Base-by-base conservation (phyloP, 2,113 vertebrate species). In the Agelaius phoeniceus region DNA sequence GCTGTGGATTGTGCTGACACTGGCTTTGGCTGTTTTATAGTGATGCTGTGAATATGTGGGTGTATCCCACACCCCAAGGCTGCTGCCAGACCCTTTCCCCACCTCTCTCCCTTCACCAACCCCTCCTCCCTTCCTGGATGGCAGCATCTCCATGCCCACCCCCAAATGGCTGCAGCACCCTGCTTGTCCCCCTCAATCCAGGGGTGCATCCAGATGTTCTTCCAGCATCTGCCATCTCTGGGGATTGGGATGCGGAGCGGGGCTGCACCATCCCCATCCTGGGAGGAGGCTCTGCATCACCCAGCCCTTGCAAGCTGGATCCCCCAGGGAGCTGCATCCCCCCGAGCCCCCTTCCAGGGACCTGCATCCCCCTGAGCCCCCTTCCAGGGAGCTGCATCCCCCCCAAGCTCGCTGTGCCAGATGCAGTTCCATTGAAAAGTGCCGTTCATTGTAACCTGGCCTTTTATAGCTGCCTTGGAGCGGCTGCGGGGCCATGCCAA, bases 391-490 rank as follows among this genome's bases (percentile, higher is more conserved):
- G 48, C 74, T 11, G 33, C 37, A 26, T 71, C 68, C 59, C 87
- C 68, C 68, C 69, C 2, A 0, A 46, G 2, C 30, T 30, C 33
- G 23, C 77, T 0, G 1, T 80, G 58, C 95, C 92, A 92, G 96
- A 94, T 94, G 87, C 93, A 68, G 43, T 67, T 37, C 93, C 95
- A 57, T 89, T 94, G 93, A 94, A 91, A 95, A 95, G 81, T n/a
- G 78, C 87, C 3, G 62, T 89, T 93, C 92, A 95, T 97, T 91
- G 87, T 95, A 82, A 91, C 92, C 30, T 83, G 2, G 84, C 94
- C 91, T 94, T 96, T 95, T 94, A 76, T 82, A 92, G 93, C 89
- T 0, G 71, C 89, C 94, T 90, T 9, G 4, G 52, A 87, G 91
- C 18, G 35, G 87, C 89, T 30, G 89, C 19, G 4, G 87, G 90